Conservation (phyloP, 64 coral and sea anemone species). For the Actinia equina region DNA sequence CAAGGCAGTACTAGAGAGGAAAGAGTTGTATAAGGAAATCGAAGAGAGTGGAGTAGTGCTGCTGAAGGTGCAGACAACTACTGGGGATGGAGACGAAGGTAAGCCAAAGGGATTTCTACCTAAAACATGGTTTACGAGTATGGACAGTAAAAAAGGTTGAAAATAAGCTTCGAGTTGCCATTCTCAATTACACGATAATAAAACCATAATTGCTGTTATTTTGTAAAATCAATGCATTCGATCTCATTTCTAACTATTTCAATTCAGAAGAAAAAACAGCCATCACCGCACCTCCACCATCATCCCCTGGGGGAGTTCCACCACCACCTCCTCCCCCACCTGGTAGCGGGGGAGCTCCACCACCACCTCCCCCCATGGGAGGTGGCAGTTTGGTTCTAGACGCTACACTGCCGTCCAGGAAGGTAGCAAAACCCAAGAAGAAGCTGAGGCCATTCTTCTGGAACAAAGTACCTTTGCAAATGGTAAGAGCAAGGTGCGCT, state of each 20-base stretch:
- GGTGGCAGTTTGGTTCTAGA: slow-evolving; percentile 30
- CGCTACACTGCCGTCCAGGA: slow-evolving; percentile 28
- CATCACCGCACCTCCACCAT: neutral
- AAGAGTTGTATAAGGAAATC: slow-evolving; percentile 48
- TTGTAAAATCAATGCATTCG: neutral
- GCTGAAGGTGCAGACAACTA: neutral
- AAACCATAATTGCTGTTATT: no score
- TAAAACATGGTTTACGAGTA: no score
- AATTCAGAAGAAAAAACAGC: neutral
- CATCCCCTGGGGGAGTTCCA: slow-evolving; percentile 11
- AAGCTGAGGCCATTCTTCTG: slow-evolving; percentile 93
- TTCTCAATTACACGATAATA: no score
- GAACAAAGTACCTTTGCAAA: slow-evolving; percentile 75
- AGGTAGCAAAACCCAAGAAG: slow-evolving; percentile 54
- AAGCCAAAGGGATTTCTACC: neutral
- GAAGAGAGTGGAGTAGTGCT: slow-evolving; percentile 75
- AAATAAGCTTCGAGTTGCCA: no score
- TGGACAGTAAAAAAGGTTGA: no score
- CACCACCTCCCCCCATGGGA: slow-evolving; percentile 51
- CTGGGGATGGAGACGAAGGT: neutral
- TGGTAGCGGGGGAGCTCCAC: slow-evolving; percentile 48
- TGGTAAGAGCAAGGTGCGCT: slow-evolving; percentile 46
- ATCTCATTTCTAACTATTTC: neutral
- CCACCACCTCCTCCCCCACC: slow-evolving; percentile 80
- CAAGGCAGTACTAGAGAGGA: slow-evolving; percentile 65